These are phyloP conservation scores for Cynopterus brachyotis DNA, from an alignment of 2,113 vertebrate genomes.

Conservation along the genomic window DNA sequence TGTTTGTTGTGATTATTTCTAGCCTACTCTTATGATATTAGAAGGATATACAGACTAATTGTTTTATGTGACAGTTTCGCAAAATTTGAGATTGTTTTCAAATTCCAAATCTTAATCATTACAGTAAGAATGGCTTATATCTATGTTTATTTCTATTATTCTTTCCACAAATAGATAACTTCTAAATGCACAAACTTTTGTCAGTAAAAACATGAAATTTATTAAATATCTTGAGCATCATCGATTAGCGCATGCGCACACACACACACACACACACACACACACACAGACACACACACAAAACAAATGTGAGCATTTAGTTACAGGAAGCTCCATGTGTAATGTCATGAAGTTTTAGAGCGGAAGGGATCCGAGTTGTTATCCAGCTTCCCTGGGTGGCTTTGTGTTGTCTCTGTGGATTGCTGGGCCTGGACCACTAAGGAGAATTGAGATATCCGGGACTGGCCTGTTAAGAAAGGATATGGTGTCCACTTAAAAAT, in stretches of 20 bases:
- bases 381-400: fast-evolving
- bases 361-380: fast-evolving
- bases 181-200: not conserved
- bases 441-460: too few relatives aligned
- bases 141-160: not conserved
- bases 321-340: not conserved
- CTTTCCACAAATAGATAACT: not conserved
- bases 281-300: not conserved
- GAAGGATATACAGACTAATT: not conserved
- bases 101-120: not conserved
- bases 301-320: fast-evolving
- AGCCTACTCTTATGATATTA: not conserved
- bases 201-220: not conserved
- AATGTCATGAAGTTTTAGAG: not conserved
- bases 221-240: not conserved
- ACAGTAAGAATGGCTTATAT: not conserved
- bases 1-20: not conserved
- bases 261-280: not conserved
- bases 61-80: not conserved
- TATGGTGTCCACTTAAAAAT: fast-evolving
- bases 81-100: not conserved
- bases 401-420: fast-evolving
- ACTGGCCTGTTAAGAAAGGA: not conserved
- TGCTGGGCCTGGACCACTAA: too few relatives aligned
- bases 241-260: not conserved